Evolutionary conservation across 2,888 invertebrate genomes (phyloP).

Genomic region (Amitus sp.): DNA sequence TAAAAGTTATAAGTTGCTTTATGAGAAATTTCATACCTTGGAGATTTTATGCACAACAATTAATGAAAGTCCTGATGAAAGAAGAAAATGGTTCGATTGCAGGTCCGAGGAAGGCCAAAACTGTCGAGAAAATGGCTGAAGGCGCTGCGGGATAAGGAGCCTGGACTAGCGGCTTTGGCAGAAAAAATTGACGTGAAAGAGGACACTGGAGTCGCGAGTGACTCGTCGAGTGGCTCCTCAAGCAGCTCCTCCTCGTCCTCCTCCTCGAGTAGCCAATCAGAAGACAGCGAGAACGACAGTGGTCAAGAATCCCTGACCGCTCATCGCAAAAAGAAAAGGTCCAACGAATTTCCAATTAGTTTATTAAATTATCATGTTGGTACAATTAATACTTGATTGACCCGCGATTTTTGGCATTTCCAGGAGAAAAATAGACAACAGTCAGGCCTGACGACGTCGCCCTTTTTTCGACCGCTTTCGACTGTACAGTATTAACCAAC

Average conservation of each 20-base stretch:
- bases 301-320: conserved; percentile 91
- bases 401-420: conserved; percentile 47
- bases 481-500: conserved; percentile 66
- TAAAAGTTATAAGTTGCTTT: no score
- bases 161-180: conserved; percentile 81
- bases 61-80: no score
- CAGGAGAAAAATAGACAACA: conserved; percentile 63
- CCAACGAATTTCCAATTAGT: conserved; percentile 12
- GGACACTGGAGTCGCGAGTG: conserved; percentile 92
- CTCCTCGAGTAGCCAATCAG: conserved; percentile 79
- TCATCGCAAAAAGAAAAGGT: conserved; percentile 82
- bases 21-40: no score
- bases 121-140: conserved; percentile 92
- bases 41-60: no score
- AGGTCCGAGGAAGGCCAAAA: conserved; percentile 90
- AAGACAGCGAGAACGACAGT: conserved; percentile 78
- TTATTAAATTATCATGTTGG: conserved; percentile 21
- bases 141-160: conserved; percentile 76
- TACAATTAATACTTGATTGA: conserved; percentile 20
- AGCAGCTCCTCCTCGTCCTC: conserved; percentile 79
- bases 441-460: conserved; percentile 64
- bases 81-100: no score
- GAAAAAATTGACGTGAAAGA: conserved; percentile 86
- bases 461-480: conserved; percentile 63
- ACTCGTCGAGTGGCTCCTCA: conserved; percentile 88